Conservation (phyloP, 2,888 invertebrate genomes). For the Synergus japonicus region DNA sequence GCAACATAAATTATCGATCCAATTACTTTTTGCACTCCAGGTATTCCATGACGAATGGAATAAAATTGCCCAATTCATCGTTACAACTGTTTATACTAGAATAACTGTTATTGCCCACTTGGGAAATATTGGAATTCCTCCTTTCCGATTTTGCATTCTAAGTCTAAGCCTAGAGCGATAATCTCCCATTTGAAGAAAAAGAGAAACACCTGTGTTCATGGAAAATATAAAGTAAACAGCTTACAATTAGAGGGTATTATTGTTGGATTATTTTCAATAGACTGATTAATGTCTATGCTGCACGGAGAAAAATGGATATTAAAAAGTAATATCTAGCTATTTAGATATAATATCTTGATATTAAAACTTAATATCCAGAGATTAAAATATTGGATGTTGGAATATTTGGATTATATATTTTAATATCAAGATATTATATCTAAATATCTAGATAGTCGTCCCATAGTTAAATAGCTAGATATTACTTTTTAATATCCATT, state of each 20-base stretch:
- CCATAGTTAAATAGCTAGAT: too few species aligned
- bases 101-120: not conserved
- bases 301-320: too few species aligned
- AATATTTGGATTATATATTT: too few species aligned
- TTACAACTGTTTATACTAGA: not conserved
- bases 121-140: not conserved
- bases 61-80: conserved; percentile 19
- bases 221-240: not conserved
- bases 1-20: not conserved
- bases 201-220: conserved; percentile 9
- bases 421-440: too few species aligned
- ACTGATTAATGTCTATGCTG: not conserved
- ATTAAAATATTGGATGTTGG: too few species aligned
- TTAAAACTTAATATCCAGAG: too few species aligned
- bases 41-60: conserved; percentile 13
- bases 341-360: too few species aligned
- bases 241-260: not conserved
- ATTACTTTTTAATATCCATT: too few species aligned
- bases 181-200: not conserved
- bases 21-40: not conserved
- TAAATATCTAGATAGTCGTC: too few species aligned
- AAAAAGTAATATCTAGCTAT: too few species aligned
- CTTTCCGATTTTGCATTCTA: conserved; percentile 23
- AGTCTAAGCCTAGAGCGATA: conserved; percentile 12
- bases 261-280: not conserved